A percentile compares a stretch with the other conserved stretches of the same genome.
Conservation (phyloP, 2,113 vertebrate species). For the Coturnix japonica region DNA sequence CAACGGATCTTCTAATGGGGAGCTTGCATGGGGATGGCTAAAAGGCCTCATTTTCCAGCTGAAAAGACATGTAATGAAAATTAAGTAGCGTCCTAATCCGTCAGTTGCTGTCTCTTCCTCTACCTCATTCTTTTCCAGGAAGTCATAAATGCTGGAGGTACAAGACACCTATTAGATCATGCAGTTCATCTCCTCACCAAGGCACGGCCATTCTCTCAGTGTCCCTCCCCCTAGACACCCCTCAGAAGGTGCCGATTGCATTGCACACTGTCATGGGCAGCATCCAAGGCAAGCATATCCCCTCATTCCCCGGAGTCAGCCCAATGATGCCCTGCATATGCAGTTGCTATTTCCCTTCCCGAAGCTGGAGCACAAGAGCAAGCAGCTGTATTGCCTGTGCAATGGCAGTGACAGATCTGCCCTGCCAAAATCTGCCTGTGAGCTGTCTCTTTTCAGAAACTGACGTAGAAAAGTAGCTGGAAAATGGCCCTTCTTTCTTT, state of each 20-base stretch:
- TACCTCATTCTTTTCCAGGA: background rate
- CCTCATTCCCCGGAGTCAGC: background rate
- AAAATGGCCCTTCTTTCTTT: background rate
- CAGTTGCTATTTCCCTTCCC: background rate
- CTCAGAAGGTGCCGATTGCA: fast-evolving
- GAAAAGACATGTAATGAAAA: slow-evolving; percentile 23
- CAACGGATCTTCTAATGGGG: slow-evolving; percentile 10
- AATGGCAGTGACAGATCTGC: background rate
- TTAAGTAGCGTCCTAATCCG: background rate
- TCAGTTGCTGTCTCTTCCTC: background rate
- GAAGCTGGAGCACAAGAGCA: background rate
- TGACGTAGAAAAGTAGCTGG: background rate
- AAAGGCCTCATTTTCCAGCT: background rate
- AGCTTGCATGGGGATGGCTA: background rate
- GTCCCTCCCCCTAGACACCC: background rate
- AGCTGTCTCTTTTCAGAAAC: background rate
- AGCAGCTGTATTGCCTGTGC: fast-evolving
- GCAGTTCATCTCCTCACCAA: background rate
- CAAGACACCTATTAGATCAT: background rate
- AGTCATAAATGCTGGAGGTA: background rate
- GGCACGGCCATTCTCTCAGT: background rate
- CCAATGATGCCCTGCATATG: background rate
- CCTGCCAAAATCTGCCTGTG: background rate
- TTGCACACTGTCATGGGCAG: background rate
- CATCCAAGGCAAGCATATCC: background rate